These are phyloP conservation scores for Tetramorium simillimum DNA, from an alignment of 1,140 invertebrate genomes.

Conservation along the genomic window DNA sequence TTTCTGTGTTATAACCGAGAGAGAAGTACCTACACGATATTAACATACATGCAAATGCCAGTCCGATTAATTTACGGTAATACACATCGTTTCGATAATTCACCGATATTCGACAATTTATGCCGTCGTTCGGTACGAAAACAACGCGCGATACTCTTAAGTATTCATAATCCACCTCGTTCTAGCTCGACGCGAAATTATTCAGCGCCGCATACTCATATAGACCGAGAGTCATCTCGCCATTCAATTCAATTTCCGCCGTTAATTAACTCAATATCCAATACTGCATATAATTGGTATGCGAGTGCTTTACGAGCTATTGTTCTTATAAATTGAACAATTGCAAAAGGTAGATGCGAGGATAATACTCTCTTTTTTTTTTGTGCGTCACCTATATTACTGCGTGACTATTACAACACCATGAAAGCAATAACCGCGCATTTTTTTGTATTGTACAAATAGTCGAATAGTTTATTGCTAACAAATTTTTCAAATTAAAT, in stretches of 20 bases:
- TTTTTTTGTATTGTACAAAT: background rate
- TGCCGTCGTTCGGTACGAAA: background rate
- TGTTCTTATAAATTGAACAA: conserved; percentile 41
- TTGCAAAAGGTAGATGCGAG: background rate
- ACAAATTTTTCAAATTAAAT: background rate
- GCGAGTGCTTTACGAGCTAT: conserved; percentile 38
- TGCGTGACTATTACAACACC: background rate
- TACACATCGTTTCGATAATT: conserved; percentile 21
- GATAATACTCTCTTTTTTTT: background rate
- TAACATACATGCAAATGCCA: conserved; percentile 9
- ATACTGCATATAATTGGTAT: conserved; percentile 5
- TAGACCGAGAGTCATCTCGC: conserved; percentile 8
- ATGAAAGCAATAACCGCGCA: background rate
- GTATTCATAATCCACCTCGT: conserved; percentile 37
- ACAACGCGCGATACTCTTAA: background rate
- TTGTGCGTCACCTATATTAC: background rate
- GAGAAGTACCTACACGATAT: background rate
- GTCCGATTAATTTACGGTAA: conserved; percentile 31
- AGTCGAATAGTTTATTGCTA: background rate
- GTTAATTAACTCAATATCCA: conserved; percentile 37
- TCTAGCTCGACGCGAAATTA: conserved; percentile 29
- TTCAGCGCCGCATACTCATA: background rate
- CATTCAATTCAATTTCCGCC: conserved; percentile 37
- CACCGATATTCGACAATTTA: background rate
- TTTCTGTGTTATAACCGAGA: conserved; percentile 14